A percentile compares a stretch with the other conserved stretches of the same genome.
Evolutionary conservation across 2,797 vertebrate genomes (phyloP).

Genomic region (Gymnocypris eckloni): DNA sequence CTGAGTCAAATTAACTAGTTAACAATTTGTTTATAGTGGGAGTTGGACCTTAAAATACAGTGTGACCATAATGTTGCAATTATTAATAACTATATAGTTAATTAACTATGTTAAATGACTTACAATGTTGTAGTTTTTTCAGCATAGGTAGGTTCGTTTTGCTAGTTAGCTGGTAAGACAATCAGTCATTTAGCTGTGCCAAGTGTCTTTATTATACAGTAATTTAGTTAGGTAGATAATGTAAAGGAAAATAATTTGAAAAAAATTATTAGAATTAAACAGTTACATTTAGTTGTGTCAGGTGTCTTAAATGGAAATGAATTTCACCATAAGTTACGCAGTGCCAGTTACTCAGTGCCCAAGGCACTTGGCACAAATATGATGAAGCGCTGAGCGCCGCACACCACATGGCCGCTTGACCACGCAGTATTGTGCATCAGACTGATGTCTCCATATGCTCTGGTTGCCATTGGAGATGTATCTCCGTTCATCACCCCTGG

Average conservation of each 20-base stretch:
- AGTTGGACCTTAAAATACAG: not conserved
- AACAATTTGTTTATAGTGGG: not conserved
- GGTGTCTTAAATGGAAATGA: not conserved
- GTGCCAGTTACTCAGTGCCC: not conserved
- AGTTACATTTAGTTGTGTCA: not conserved
- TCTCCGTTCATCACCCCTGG: constrained; percentile 49
- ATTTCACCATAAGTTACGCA: not conserved
- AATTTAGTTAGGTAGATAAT: not conserved
- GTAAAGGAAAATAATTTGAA: too few species aligned
- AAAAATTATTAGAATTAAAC: not conserved
- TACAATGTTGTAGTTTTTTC: not conserved
- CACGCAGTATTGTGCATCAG: constrained; percentile 37
- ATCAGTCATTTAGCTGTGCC: not conserved
- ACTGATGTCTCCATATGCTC: constrained; percentile 47
- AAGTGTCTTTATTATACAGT: not conserved
- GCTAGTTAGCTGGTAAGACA: not conserved
- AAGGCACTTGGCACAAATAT: constrained; percentile 2
- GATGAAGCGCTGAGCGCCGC: constrained; percentile 33
- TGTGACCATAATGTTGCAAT: not conserved
- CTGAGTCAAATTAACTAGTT: too few species aligned
- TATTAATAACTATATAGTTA: not conserved
- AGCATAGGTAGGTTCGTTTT: not conserved
- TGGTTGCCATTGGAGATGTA: constrained; percentile 30
- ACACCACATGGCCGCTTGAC: constrained; percentile 53
- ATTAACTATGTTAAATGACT: not conserved